Conservation (phyloP, 1,140 invertebrate genomes). For the Fopius arisanus region DNA sequence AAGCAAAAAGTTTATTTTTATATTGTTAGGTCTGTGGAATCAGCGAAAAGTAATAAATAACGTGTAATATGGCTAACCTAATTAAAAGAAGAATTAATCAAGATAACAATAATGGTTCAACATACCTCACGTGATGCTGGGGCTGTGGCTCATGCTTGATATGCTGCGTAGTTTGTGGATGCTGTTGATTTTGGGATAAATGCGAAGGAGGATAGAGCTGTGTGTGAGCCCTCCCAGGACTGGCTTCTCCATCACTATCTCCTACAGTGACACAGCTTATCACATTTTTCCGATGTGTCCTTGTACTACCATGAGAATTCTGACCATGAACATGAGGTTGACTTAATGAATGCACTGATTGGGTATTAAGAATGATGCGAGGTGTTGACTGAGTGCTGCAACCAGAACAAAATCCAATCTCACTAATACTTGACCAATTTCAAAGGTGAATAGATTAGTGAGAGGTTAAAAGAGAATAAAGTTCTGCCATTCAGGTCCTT, state of each 20-base stretch:
- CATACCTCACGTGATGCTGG: constrained; percentile 60
- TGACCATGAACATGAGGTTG: constrained; percentile 46
- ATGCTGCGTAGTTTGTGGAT: constrained; percentile 62
- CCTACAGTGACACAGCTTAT: constrained; percentile 84
- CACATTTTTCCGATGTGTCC: constrained; percentile 71
- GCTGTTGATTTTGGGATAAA: constrained; percentile 54
- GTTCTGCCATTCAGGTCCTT: neutral
- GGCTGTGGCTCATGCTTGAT: constrained; percentile 69
- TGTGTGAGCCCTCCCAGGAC: constrained; percentile 62
- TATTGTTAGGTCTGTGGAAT: too few relatives aligned
- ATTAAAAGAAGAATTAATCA: neutral
- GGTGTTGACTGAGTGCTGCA: constrained; percentile 62
- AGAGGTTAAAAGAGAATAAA: constrained; percentile 8
- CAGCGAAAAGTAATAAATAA: neutral
- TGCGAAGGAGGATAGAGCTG: constrained; percentile 56
- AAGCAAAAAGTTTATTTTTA: too few relatives aligned
- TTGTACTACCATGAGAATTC: constrained; percentile 43
- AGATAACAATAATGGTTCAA: too few relatives aligned
- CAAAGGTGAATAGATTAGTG: neutral
- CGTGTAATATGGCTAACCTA: neutral
- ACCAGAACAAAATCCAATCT: constrained; percentile 32
- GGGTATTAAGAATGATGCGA: constrained; percentile 51
- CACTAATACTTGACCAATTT: neutral
- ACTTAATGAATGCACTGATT: constrained; percentile 43
- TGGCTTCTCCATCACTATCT: constrained; percentile 80